Base-by-base conservation (phyloP, 2,113 vertebrate species). In the Lutjanus erythropterus region DNA sequence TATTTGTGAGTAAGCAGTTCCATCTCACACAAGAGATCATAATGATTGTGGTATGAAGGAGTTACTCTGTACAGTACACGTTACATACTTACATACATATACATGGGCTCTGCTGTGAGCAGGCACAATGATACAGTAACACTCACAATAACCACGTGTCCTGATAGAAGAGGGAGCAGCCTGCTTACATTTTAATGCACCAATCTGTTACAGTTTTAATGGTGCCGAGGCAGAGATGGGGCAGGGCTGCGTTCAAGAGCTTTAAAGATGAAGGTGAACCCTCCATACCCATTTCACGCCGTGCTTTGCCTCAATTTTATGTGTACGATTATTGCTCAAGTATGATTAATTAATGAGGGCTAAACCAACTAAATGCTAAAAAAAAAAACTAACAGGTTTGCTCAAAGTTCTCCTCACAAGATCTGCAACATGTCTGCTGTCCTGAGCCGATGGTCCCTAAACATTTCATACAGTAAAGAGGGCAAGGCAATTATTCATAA, bases 61-160 rank as follows among this genome's bases (percentile, higher is more conserved):
- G 64, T 83, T 53, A 8, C 53, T 85, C 84, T 89, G 84, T 86
- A 91, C 86, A 90, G 68, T 74, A 72, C 82, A 79, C 69, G 69
- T 53, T 35, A 74, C 53, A 66, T 25, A 80, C 64, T 12, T 19
- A 82, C 53, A 75, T 23, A 89, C 61, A 86, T 50, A 78, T 37
- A 89, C 71, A 41, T 61, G 71, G 67, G 74, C 70, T 76, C 76
- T 86, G 90, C 81, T 23, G 55, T 25, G 70, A 61, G 78, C 87
- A 89, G 86, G 80, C 83, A 86, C 79, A 81, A 83, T 56, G 74
- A 78, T 41, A 85, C 73, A 86, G 53, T 41, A 71, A 83, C 79
- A 79, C 53, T 41, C 58, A 84, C 3, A 47, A 84, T 49, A 75
- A 71, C 76, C 75, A 83, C 27, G 18, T 62, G 53, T 18, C 61